A percentile compares a stretch with the other conserved stretches of the same genome.
Conservation (phyloP, 37 sponge, comb jelly and placozoan genomes). For the Theonella swinhoei region DNA sequence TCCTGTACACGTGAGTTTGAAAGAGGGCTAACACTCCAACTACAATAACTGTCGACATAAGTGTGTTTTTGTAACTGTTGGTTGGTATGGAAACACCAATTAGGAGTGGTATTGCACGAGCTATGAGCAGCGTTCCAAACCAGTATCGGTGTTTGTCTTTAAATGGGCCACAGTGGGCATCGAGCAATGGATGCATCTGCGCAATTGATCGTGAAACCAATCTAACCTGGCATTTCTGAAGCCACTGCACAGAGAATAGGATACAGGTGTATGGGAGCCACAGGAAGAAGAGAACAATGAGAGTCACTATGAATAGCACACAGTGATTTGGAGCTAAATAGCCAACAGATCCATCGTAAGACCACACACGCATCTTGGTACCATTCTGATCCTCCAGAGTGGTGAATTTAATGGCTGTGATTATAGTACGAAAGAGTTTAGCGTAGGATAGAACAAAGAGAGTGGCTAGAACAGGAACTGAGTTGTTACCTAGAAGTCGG, state of each 20-base stretch:
- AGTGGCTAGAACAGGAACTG: constrained; percentile 30
- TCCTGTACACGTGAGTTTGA: neutral
- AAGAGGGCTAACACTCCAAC: neutral
- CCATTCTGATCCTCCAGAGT: neutral
- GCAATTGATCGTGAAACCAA: neutral
- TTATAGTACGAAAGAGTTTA: constrained; percentile 8
- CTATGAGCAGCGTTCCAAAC: neutral
- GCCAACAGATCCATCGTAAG: neutral
- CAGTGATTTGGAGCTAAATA: neutral
- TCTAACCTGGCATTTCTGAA: neutral
- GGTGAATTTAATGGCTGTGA: neutral
- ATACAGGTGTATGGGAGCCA: neutral
- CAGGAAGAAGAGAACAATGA: neutral
- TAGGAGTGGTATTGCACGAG: neutral
- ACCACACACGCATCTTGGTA: neutral
- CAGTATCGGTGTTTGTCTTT: constrained; percentile 15
- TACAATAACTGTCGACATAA: neutral
- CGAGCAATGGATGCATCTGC: constrained; percentile 11
- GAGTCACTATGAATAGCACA: neutral
- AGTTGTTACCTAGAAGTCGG: constrained; percentile 1
- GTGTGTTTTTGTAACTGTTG: neutral
- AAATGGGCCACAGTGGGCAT: constrained; percentile 5
- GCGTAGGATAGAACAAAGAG: constrained; percentile 30
- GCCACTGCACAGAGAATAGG: neutral
- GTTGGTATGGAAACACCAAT: neutral